Evolutionary conservation across 2,797 vertebrate species (phyloP).

Genomic region (Takifugu ocellatus): DNA sequence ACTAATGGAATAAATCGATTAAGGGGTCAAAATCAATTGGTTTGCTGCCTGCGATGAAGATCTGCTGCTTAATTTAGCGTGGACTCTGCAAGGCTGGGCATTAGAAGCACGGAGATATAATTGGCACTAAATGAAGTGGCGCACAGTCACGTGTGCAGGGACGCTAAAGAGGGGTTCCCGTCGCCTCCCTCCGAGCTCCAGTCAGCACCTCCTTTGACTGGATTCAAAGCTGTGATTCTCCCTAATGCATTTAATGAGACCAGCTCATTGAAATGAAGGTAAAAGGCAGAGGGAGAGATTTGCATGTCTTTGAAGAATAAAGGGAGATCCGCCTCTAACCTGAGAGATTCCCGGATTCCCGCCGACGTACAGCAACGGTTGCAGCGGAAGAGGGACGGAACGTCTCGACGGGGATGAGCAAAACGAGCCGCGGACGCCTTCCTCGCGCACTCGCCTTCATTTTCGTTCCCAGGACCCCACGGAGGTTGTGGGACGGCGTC

Average conservation of each 20-base stretch:
- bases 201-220: constrained; percentile 55
- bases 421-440: constrained; percentile 30
- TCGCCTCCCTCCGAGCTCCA: constrained; percentile 59
- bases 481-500: constrained; percentile 25
- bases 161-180: constrained; percentile 60
- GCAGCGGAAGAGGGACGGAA: constrained; percentile 34
- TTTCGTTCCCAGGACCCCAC: constrained; percentile 9
- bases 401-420: constrained; percentile 28
- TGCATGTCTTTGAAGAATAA: constrained; percentile 74
- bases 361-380: constrained; percentile 61
- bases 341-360: constrained; percentile 39
- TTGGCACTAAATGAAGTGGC: constrained; percentile 87
- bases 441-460: constrained; percentile 24
- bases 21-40: constrained; percentile 89
- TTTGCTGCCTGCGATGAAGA: constrained; percentile 85
- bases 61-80: constrained; percentile 90
- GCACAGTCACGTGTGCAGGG: constrained; percentile 76
- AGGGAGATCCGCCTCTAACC: constrained; percentile 62
- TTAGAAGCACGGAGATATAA: constrained; percentile 85
- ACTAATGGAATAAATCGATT: constrained; percentile 97
- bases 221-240: constrained; percentile 70
- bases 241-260: constrained; percentile 76
- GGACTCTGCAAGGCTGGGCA: constrained; percentile 79
- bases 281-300: constrained; percentile 55
- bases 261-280: constrained; percentile 59